Percentiles rank a stretch among this genome's conserved stretches.
phyloP scores from a whole-genome alignment of 2,888 invertebrate species.

The Andrena bucephala region DNA sequence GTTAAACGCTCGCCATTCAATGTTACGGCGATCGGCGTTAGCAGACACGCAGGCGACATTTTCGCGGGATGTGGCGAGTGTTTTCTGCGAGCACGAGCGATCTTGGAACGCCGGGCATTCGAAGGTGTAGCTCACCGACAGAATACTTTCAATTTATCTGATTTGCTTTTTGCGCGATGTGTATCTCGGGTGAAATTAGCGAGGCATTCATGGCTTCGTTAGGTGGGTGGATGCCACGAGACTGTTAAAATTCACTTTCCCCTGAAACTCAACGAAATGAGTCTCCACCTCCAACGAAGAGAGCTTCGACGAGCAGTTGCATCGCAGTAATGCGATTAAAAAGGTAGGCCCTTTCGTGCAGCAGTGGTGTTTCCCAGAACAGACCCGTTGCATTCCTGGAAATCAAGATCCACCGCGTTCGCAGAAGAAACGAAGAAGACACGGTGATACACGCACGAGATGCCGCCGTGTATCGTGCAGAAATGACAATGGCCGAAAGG shows the following conservation, averaged over 20 bases:
- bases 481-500: conserved; percentile 74
- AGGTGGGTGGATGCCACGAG: background rate
- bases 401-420: background rate
- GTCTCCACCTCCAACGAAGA: too few relatives aligned
- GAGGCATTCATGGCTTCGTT: background rate
- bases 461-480: conserved; percentile 61
- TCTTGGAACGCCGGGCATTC: conserved; percentile 20
- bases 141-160: background rate
- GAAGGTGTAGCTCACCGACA: background rate
- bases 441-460: conserved; percentile 38
- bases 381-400: background rate
- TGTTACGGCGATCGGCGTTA: conserved; percentile 51
- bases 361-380: background rate
- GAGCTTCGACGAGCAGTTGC: too few relatives aligned
- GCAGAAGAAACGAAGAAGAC: background rate
- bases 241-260: background rate
- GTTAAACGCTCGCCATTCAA: conserved; percentile 57
- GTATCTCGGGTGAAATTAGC: background rate
- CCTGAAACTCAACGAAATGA: background rate
- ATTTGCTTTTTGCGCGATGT: background rate
- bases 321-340: too few relatives aligned
- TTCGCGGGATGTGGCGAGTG: conserved; percentile 48
- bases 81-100: conserved; percentile 21
- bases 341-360: too few relatives aligned
- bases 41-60: conserved; percentile 46